Conservation (phyloP, 1,140 invertebrate genomes). For the Heliconius hewitsoni region DNA sequence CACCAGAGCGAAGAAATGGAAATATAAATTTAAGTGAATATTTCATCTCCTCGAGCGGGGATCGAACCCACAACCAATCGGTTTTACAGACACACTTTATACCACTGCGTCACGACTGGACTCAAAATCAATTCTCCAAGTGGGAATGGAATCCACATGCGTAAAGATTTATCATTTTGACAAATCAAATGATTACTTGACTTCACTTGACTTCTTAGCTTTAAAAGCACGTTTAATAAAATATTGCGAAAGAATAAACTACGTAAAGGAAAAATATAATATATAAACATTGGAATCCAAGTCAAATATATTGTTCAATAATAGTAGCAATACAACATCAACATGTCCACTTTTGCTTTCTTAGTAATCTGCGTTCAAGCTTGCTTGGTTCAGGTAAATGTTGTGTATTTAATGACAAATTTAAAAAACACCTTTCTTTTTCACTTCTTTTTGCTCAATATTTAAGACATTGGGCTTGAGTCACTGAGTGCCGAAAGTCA, state of each 20-base stretch:
- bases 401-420: too few relatives aligned
- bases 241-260: background rate
- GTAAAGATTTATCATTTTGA: background rate
- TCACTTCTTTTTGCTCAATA: too few relatives aligned
- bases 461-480: too few relatives aligned
- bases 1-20: too few relatives aligned
- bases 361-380: background rate
- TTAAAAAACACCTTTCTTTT: too few relatives aligned
- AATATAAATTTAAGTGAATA: too few relatives aligned
- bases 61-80: too few relatives aligned
- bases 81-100: too few relatives aligned
- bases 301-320: background rate
- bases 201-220: background rate
- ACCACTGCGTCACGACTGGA: too few relatives aligned
- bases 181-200: background rate
- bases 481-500: too few relatives aligned
- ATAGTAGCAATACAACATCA: background rate
- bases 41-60: too few relatives aligned
- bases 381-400: slow-evolving; percentile 9
- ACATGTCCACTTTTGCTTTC: background rate
- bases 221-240: background rate
- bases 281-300: background rate
- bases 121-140: too few relatives aligned
- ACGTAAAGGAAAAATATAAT: background rate
- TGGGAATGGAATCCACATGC: background rate